phyloP scores from a whole-genome alignment of 2,113 vertebrate species.

The Misgurnus mizolepis region DNA sequence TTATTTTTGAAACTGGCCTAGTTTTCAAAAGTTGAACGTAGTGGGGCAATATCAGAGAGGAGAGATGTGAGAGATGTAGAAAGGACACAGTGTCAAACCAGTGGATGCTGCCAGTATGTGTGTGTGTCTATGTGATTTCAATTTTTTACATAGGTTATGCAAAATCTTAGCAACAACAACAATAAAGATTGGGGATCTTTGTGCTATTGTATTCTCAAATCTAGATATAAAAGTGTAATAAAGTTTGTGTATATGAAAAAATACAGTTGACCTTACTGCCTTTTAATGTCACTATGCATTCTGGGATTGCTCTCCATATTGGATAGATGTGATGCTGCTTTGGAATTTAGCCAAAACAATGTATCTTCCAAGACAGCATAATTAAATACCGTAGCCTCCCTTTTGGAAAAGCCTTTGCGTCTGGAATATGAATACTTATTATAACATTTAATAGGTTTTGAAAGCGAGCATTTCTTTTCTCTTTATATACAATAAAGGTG shows the following conservation, averaged over 20 bases:
- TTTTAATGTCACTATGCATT: too few species aligned
- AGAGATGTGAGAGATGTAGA: slow-evolving; percentile 1
- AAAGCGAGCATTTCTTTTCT: neutral
- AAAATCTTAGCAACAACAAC: neutral
- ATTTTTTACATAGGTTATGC: slow-evolving; percentile 15
- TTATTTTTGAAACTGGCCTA: slow-evolving; percentile 40
- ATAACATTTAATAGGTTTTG: too few species aligned
- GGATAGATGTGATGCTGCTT: too few species aligned
- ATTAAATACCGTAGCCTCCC: too few species aligned
- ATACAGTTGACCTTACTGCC: too few species aligned
- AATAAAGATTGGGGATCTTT: neutral
- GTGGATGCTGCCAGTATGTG: slow-evolving; percentile 7
- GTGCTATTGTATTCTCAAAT: neutral
- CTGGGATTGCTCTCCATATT: too few species aligned
- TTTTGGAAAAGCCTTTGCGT: too few species aligned
- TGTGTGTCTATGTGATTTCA: neutral
- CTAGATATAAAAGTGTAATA: neutral
- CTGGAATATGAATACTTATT: too few species aligned
- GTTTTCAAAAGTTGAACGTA: slow-evolving; percentile 36
- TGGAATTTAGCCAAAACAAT: too few species aligned
- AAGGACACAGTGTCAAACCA: neutral
- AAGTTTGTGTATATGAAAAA: neutral
- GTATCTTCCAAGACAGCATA: too few species aligned
- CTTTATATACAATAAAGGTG: neutral
- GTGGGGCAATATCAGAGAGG: neutral